phyloP scores from a whole-genome alignment of 2,888 invertebrate genomes.

The Caenorhabditis sinica region DNA sequence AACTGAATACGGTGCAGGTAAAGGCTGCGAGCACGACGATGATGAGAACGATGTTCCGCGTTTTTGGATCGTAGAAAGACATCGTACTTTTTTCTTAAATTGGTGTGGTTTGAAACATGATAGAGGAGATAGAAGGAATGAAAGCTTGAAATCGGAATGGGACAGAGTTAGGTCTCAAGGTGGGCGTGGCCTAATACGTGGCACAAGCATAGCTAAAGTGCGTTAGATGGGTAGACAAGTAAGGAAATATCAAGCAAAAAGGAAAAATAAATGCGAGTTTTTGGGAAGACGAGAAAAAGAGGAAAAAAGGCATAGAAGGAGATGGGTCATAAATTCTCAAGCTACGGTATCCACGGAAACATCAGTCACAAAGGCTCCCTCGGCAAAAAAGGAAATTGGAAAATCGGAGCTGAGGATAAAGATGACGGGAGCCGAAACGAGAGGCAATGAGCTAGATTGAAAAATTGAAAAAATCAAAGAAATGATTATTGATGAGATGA shows the following conservation, averaged over 20 bases:
- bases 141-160: background rate
- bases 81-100: background rate
- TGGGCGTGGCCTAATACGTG: conserved; percentile 36
- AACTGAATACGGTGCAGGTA: conserved; percentile 36
- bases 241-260: conserved; percentile 32
- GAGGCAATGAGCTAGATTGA: no score
- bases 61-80: conserved; percentile 33
- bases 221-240: background rate
- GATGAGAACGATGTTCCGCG: conserved; percentile 13
- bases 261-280: conserved; percentile 14
- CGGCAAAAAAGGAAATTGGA: background rate
- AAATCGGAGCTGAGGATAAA: background rate
- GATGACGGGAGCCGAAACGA: no score
- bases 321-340: conserved; percentile 48
- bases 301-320: conserved; percentile 5
- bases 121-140: background rate
- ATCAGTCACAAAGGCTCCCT: conserved; percentile 4
- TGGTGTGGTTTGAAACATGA: background rate
- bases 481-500: no score
- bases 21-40: conserved; percentile 23
- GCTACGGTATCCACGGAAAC: conserved; percentile 61
- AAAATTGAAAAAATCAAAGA: no score
- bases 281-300: background rate
- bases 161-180: conserved; percentile 22
- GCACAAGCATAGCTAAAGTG: conserved; percentile 26